Evolutionary conservation across 1,140 invertebrate genomes (phyloP).

Genomic region (Drosophila biarmipes): DNA sequence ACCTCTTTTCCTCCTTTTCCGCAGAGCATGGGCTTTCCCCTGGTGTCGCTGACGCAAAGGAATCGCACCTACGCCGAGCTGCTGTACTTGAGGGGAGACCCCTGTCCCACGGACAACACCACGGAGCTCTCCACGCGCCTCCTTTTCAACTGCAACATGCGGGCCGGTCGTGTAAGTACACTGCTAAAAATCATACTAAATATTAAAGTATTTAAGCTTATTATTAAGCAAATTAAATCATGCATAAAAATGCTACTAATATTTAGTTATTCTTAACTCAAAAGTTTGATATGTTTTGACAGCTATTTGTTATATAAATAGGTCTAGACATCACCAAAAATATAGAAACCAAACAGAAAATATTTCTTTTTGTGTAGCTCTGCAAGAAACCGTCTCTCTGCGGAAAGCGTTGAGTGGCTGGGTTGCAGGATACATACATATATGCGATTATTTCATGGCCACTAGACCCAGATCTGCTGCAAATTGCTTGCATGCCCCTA

Average conservation of each 20-base stretch:
- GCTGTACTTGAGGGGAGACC: constrained; percentile 84
- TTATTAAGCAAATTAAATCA: too few species aligned
- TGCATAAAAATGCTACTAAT: too few species aligned
- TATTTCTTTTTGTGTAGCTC: background rate
- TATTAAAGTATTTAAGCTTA: too few species aligned
- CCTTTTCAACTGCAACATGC: constrained; percentile 84
- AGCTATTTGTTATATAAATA: too few species aligned
- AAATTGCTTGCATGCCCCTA: constrained; percentile 30
- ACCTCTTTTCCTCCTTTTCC: background rate
- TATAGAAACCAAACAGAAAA: background rate
- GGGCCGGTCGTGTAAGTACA: constrained; percentile 82
- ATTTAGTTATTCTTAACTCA: background rate
- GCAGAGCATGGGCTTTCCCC: constrained; percentile 85
- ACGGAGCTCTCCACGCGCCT: constrained; percentile 83
- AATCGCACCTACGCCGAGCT: constrained; percentile 80
- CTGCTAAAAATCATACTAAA: background rate
- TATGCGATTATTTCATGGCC: constrained; percentile 33
- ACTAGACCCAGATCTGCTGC: background rate
- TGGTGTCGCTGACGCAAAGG: constrained; percentile 66
- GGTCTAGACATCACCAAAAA: background rate
- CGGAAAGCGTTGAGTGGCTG: constrained; percentile 21
- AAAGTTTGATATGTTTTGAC: too few species aligned
- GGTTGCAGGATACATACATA: constrained; percentile 5
- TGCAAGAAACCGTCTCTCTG: constrained; percentile 2
- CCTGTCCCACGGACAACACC: constrained; percentile 83